These are phyloP conservation scores for Papilio dardanus DNA, from an alignment of 1,140 invertebrate genomes.

Conservation along the genomic window DNA sequence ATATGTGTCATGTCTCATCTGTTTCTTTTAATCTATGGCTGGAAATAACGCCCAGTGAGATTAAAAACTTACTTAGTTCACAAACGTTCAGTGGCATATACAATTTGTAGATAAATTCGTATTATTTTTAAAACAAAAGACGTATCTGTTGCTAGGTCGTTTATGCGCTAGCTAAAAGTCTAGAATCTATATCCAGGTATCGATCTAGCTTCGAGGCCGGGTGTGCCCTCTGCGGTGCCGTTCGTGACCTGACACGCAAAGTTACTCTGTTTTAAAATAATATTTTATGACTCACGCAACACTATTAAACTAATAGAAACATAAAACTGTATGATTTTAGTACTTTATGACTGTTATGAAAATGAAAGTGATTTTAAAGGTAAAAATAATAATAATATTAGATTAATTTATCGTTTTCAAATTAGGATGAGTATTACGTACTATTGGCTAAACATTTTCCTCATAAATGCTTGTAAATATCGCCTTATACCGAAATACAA, in stretches of 20 bases:
- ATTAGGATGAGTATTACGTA: no score
- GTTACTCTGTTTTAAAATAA: neutral
- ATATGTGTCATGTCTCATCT: no score
- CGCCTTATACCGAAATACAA: no score
- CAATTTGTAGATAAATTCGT: neutral
- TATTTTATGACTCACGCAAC: neutral
- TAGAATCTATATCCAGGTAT: slow-evolving; percentile 44
- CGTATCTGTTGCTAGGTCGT: neutral
- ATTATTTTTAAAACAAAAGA: no score
- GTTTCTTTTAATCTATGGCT: no score
- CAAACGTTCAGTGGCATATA: neutral
- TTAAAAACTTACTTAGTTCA: no score
- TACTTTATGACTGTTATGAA: neutral
- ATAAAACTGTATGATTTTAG: neutral
- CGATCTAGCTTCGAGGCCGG: slow-evolving; percentile 47
- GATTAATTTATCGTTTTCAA: no score
- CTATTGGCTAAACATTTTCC: no score
- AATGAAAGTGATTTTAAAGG: neutral
- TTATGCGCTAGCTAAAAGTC: slow-evolving; percentile 10
- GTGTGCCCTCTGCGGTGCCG: slow-evolving; percentile 47
- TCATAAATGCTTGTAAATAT: no score
- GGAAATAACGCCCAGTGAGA: no score
- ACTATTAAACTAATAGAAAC: neutral
- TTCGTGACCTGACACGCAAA: slow-evolving; percentile 40
- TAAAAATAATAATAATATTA: no score